Base-by-base conservation (phyloP, 2,888 invertebrate species). In the Stegophylla sp. region DNA sequence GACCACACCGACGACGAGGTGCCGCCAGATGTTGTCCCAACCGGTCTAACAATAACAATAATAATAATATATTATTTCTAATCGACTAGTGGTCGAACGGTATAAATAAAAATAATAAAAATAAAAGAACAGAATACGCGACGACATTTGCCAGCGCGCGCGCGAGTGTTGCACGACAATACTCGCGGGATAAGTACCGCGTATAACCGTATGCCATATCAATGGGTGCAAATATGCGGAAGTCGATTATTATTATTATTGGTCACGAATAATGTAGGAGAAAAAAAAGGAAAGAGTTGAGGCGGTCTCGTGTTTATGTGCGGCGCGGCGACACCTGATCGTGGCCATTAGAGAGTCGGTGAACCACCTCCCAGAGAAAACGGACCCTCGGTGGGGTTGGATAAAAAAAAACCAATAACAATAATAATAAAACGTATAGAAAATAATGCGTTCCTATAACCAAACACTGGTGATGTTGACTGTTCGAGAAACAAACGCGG, bases 361-460 rank as follows among this genome's bases (percentile, higher is more conserved):
- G 66, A 66, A 66, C 75, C 48, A 43, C 51, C 53, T n/a, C n/a
- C n/a, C n/a, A n/a, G n/a, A n/a, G n/a, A 34, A 3, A 34, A 34
- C 7, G 34, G 7, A 7, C 51, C 51, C 17, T 26, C 26, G 48
- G 4, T 3, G 61, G 28, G 15, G 15, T 2, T 28, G 7, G 17
- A 20, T 13, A 28, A 59, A 67, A 26, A 69, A 79, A 79, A 69
- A 79, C 69, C 79, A 79, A 79, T 79, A 79, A 79, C 79, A 79
- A 79, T 79, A 79, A 79, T 79, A 69, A 71, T 79, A 79, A 79
- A 79, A 79, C 63, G 48, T 61, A 71, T 79, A 79, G 71, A 79
- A 79, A 63, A 34, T 61, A 63, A 79, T 63, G 79, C 34, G 56
- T 61, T 26, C 51, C 45, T 59, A n/a, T 56, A 76, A n/a, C n/a